Evolutionary conservation across 1,140 invertebrate genomes (phyloP), one percentile per base, ranked within the genome.

Genomic region (Caenorhabditis elegans): DNA sequence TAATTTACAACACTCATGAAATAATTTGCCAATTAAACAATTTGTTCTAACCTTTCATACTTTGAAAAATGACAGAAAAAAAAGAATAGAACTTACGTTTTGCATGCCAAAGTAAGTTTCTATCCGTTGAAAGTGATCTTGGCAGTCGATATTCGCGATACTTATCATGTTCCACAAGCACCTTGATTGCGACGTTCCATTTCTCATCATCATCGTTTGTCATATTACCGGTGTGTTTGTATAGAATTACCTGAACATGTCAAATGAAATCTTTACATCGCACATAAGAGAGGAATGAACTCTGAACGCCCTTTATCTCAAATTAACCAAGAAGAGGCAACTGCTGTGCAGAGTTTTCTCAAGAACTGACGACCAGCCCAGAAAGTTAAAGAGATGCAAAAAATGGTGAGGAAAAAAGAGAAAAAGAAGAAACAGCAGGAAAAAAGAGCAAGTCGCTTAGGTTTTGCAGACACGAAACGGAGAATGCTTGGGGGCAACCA

Each of bases 381-480:
- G 60, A 39, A 43, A 39, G 60, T n/a, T n/a, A 31, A 70, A 70
- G 26, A 70, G 31, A 70, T 24, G 1, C 28, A 34, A 26, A 17
- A 60, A 60, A 60, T 34, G 28, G 26, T 10, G 34, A 39, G 60
- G 19, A 19, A 24, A 10, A 39, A 19, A 70, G 60, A 70, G n/a
- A 70, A n/a, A 39, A 2, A 39, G 60, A 39, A 65, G 34, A 65
- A 3, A 34, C 36, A 70, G 39, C 36, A 70, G 19, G 36, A 34
- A 70, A 34, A 70, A 34, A 24, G 39, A 39, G 60, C 60, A 34
- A 31, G 60, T 70, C 60, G 60, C 60, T 70, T 70, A 70, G 34
- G 31, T 70, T 70, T 70, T 6, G 31, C 15, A 28, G 19, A n/a
- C 36, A 39, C 13, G n/a, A 39, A n/a, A 28, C 13, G 60, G 19